Evolutionary conservation across 2,797 vertebrate genomes (phyloP), one percentile per base, ranked within the genome.

Genomic region (Emys orbicularis): DNA sequence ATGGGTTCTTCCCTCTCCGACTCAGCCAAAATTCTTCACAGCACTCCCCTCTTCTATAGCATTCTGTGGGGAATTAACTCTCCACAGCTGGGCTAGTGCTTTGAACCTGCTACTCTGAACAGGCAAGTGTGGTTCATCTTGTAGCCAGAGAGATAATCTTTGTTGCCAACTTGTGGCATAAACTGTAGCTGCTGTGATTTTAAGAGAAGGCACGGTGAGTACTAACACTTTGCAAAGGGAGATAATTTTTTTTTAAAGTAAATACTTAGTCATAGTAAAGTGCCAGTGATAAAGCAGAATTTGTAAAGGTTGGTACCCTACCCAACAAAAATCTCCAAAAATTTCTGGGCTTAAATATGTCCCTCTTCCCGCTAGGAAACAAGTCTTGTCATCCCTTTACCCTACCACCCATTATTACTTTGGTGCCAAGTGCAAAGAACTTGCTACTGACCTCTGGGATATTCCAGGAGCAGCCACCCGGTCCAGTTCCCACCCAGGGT

Each of bases 21-120:
- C 23, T 25, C 5, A 56, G 37, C 15, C 29, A 85, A 74, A 94
- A 86, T 34, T 3, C 11, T 87, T 93, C 80, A 74, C 5, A 82
- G 23, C 0, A 0, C 7, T n/a, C 50, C 25, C 59, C 31, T 41
- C 19, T 68, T 76, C 41, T 31, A 19, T 18, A 59, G 41, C 11
- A 68, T 84, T 10, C 3, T 3, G 29, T n/a, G 37, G 50, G 21
- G 89, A 90, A 18, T 1, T 59, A 79, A 44, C 4, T 82, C 72
- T 12, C 37, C 68, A 41, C 37, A 76, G 1, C 27, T 34, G 61
- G 18, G 25, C 2, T 52, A 50, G 68, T 29, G 5, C 3, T 89
- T 86, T 41, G 4, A 91, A 16, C 2, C 87, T 15, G 61, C 61
- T n/a, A 3, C 7, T 41, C 21, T 74, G 89, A 59, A 5, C 12